Evolutionary conservation across 2,797 vertebrate genomes (phyloP), one percentile per base, ranked within the genome.

Genomic region (Melanotaenia nigrans): DNA sequence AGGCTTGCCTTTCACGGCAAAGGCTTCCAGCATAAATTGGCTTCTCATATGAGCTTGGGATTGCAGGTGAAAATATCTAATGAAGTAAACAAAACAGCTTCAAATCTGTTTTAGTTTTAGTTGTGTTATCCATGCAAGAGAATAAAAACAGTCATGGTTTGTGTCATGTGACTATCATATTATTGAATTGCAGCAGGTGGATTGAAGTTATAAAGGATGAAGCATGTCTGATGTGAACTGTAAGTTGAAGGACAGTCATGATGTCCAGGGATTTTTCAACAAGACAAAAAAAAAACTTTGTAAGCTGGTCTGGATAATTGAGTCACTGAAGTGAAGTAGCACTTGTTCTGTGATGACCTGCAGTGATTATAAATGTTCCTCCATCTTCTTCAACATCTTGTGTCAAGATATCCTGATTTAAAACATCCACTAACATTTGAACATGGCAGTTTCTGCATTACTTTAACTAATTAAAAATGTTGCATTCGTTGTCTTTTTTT

Each of bases 11-110:
- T 76, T 64, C 5, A 12, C 57, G 56, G 78, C 20, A 0, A 63
- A 13, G 58, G 10, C 36, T 67, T 58, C 45, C 69, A 65, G 36
- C 73, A 74, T 73, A 87, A 85, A 85, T 82, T 80, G 79, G 75
- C 69, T 64, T 33, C 77, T 66, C 58, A 7, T 61, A 20, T 80
- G 66, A 85, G 75, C 49, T 49, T 16, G 53, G 73, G 70, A 77
- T 73, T 68, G 68, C 54, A 70, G 57, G 40, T 80, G 64, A 84
- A 73, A 83, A 55, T 65, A 63, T 60, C 65, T 88, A 76, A 81
- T 86, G 82, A 84, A 69, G 62, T 20, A 54, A 77, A 74, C 63
- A 45, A 74, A 79, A 74, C 28, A 3, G 13, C 25, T 16, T 51
- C 30, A 40, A 45, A 61, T 60, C 32, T 28, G 28, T 61, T 33